Evolutionary conservation across 2,797 vertebrate genomes (phyloP), one percentile per base, ranked within the genome.

Genomic region (Aldrovandia affinis): DNA sequence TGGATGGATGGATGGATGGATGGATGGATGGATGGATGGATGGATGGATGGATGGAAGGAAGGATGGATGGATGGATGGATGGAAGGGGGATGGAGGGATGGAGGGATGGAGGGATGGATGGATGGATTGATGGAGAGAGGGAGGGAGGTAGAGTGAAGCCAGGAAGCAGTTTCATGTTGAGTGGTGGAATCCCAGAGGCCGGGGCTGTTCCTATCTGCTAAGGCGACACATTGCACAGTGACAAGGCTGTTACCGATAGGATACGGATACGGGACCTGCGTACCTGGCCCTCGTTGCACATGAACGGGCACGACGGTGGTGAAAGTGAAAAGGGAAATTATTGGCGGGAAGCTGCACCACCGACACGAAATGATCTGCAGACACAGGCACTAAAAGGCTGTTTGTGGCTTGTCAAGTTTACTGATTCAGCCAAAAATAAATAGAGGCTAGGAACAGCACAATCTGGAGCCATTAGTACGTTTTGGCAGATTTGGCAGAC

Each of bases 401-500:
- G 55, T 77, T 61, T 80, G 84, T 47, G 82, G 65, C 77, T 83
- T 39, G 75, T 68, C 50, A 61, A n/a, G 42, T 50, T 61, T 44
- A 68, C 75, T 63, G 75, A 79, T 57, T 79, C 59, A 54, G 81
- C 78, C 79, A 70, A 50, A 81, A 84, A 50, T 6, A 50, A 50
- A 50, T 5, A 5, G 47, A 15, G 57, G 12, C 54, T 42, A 47
- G 18, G 68, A 83, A 80, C 54, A 61, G 20, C 65, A 36, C 39
- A 65, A 52, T 80, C 75, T 80, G 63, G 44, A 73, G 78, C 84
- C 59, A 33, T 68, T 79, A 55, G 65, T 52, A 47, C 83, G 82
- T 82, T 82, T 83, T 87, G 86, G 86, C 81, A 83, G 83, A 33
- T 61, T 3, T 47, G 18, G 70, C 50, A 65, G 82, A 28, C 61